Evolutionary conservation across 2,888 invertebrate genomes (phyloP).

Genomic region (Cylindroiulus punctatus): DNA sequence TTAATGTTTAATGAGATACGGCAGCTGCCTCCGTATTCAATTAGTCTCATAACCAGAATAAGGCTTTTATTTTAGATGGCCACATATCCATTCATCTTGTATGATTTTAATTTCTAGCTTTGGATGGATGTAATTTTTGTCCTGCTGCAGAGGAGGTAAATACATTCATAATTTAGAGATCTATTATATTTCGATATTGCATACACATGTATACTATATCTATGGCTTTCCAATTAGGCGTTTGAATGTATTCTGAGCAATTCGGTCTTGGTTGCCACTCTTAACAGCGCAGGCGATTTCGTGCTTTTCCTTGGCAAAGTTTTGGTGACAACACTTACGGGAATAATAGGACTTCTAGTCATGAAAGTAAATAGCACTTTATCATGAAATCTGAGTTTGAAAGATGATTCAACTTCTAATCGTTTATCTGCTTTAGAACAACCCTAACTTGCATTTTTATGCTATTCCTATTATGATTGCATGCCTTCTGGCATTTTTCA

Average conservation of each 20-base stretch:
- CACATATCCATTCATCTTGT: not conserved
- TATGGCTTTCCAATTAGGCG: slow-evolving; percentile 73
- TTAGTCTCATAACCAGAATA: too few relatives aligned
- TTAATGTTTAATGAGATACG: too few relatives aligned
- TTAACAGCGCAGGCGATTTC: slow-evolving; percentile 93
- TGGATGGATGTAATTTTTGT: slow-evolving; percentile 90
- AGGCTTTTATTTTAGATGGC: too few relatives aligned
- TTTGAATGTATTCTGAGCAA: slow-evolving; percentile 85
- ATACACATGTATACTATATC: not conserved
- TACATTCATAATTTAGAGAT: slow-evolving; percentile 58
- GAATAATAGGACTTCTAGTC: slow-evolving; percentile 79
- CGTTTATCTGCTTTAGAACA: slow-evolving; percentile 64
- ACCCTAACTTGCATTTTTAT: slow-evolving; percentile 80
- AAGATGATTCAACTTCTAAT: not conserved
- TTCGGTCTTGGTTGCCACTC: slow-evolving; percentile 76
- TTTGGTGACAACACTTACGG: slow-evolving; percentile 84
- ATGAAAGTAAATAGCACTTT: slow-evolving; percentile 70
- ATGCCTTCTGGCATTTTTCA: slow-evolving; percentile 83
- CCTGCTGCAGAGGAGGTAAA: slow-evolving; percentile 87
- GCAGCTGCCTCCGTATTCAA: too few relatives aligned
- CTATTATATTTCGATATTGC: not conserved
- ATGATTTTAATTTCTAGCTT: slow-evolving; percentile 67
- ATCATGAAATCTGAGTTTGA: not conserved
- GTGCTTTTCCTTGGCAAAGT: slow-evolving; percentile 86
- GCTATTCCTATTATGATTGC: slow-evolving; percentile 86